Conservation (phyloP, 2,797 vertebrate genomes). For the Tamandua tetradactyla region DNA sequence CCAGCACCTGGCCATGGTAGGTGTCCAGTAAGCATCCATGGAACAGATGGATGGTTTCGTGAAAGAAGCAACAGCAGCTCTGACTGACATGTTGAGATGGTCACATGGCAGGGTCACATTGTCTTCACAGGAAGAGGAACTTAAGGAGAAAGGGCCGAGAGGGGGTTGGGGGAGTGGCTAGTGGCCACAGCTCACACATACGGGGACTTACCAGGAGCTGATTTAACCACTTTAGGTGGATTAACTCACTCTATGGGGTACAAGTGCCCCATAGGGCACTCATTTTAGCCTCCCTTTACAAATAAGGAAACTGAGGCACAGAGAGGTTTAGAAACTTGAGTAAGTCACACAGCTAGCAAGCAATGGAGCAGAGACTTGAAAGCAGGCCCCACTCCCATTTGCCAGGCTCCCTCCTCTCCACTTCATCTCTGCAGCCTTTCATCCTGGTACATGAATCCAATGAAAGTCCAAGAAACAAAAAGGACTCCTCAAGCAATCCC, state of each 20-base stretch:
- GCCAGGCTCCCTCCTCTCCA: no score
- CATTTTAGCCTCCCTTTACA: neutral
- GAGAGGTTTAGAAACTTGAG: neutral
- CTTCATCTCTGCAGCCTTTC: neutral
- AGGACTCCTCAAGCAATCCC: neutral
- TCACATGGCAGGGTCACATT: no score
- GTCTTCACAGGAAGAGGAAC: neutral
- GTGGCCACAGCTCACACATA: neutral
- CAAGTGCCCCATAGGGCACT: rapidly evolving
- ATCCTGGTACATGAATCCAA: neutral
- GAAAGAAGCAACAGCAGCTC: neutral
- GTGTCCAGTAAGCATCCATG: rapidly evolving
- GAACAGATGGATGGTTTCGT: neutral
- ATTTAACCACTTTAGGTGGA: neutral
- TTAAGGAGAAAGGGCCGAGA: neutral
- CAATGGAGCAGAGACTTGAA: neutral
- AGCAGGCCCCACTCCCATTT: no score
- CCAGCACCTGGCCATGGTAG: neutral
- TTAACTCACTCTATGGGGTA: neutral
- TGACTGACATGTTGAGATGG: no score
- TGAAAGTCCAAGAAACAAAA: neutral
- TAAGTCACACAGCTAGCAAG: neutral
- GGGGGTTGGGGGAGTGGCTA: neutral
- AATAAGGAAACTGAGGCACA: neutral
- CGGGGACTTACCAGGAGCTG: neutral